Conservation (phyloP, 2,888 invertebrate genomes). For the Sceliomorpha sp. region DNA sequence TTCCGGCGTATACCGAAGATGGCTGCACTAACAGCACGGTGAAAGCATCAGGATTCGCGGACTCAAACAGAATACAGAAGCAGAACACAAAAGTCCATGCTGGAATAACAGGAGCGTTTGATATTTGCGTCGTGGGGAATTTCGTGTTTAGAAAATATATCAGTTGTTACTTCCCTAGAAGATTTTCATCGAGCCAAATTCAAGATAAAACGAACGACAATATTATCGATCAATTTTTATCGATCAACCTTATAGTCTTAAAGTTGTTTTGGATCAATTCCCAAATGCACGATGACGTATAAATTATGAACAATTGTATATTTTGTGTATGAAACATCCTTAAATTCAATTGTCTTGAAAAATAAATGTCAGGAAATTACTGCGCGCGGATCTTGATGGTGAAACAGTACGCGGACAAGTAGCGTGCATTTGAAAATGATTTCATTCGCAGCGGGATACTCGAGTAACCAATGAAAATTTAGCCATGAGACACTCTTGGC, state of each 20-base stretch:
- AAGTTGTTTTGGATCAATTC: too few relatives aligned
- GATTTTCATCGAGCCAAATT: too few relatives aligned
- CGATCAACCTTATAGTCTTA: too few relatives aligned
- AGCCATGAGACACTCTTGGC: constrained; percentile 37
- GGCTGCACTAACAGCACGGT: constrained; percentile 15
- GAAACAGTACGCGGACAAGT: background rate
- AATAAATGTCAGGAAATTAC: background rate
- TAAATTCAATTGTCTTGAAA: too few relatives aligned
- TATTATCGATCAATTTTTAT: too few relatives aligned
- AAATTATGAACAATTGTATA: too few relatives aligned
- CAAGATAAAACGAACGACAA: too few relatives aligned
- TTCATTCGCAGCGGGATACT: constrained; percentile 27
- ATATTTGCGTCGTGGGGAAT: constrained; percentile 8
- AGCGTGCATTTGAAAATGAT: constrained; percentile 29
- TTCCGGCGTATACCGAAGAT: constrained; percentile 29
- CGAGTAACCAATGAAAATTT: constrained; percentile 40
- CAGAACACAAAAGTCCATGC: constrained; percentile 17
- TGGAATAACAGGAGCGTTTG: background rate
- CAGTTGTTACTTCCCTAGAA: too few relatives aligned
- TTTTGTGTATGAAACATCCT: too few relatives aligned
- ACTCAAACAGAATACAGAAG: constrained; percentile 20
- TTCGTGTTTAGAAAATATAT: too few relatives aligned
- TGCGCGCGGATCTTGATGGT: background rate
- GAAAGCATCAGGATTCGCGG: constrained; percentile 17
- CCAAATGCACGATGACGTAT: too few relatives aligned